phyloP scores from a whole-genome alignment of 2,113 vertebrate species.

The Bungarus multicinctus region DNA sequence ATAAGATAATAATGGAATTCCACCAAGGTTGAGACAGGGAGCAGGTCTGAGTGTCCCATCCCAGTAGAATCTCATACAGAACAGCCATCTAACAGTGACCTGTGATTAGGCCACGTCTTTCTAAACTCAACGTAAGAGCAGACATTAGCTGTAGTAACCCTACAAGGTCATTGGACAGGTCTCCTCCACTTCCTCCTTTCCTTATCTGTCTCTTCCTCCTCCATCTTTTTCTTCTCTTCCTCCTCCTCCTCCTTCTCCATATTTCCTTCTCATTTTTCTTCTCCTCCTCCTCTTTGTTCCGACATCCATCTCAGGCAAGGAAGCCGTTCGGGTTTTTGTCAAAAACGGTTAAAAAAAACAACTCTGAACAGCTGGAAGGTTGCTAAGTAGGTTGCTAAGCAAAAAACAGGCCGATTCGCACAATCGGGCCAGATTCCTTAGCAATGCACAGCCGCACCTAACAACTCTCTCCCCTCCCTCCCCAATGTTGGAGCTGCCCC shows the following conservation, averaged over 20 bases:
- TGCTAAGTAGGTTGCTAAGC: slow-evolving; percentile 21
- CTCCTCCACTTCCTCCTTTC: not conserved
- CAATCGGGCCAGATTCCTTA: not conserved
- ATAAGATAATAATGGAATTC: not conserved
- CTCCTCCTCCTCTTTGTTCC: not conserved
- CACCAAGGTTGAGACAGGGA: not conserved
- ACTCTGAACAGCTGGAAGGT: slow-evolving; percentile 1
- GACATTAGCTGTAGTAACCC: not conserved
- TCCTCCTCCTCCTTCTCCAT: not conserved
- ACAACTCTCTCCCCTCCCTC: not conserved
- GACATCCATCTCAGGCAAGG: not conserved
- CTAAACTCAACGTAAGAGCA: not conserved
- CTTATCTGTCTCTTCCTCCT: not conserved
- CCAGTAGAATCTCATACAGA: not conserved
- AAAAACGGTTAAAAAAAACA: too few species aligned
- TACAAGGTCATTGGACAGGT: not conserved
- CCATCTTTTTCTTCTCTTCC: not conserved
- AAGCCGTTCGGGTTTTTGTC: not conserved
- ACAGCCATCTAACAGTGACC: not conserved
- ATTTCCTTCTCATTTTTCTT: not conserved
- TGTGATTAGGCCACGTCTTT: not conserved
- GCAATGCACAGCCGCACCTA: not conserved
- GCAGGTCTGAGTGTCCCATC: not conserved
- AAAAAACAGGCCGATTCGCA: not conserved
- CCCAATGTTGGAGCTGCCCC: not conserved